Conservation (phyloP, 2,113 vertebrate genomes). For the Lethenteron reissneri region DNA sequence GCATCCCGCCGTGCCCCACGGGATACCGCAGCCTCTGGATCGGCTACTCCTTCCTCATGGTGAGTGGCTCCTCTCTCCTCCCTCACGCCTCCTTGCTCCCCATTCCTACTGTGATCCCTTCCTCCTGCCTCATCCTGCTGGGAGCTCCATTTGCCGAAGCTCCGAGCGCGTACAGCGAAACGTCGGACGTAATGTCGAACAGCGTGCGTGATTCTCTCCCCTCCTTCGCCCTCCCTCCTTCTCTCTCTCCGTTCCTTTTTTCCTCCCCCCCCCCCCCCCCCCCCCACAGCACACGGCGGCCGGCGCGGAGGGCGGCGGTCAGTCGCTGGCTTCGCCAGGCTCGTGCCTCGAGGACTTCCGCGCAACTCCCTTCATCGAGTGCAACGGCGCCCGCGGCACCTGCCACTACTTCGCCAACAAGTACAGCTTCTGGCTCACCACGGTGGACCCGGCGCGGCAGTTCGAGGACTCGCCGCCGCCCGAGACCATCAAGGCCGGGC, state of each 20-base stretch:
- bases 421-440: slow-evolving; percentile 90
- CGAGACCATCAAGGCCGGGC: slow-evolving; percentile 77
- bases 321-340: slow-evolving; percentile 76
- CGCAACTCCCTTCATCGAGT: slow-evolving; percentile 80
- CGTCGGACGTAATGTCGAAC: too few relatives aligned
- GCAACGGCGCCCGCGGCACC: slow-evolving; percentile 68
- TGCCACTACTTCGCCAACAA: slow-evolving; percentile 95
- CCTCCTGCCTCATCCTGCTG: too few relatives aligned
- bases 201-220: too few relatives aligned
- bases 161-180: too few relatives aligned
- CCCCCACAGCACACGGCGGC: slow-evolving; percentile 64
- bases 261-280: neutral
- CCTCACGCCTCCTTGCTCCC: too few relatives aligned
- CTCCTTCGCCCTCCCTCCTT: too few relatives aligned
- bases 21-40: slow-evolving; percentile 97
- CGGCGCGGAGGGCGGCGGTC: slow-evolving; percentile 75
- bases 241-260: too few relatives aligned
- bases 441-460: slow-evolving; percentile 25
- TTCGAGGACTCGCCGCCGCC: slow-evolving; percentile 43
- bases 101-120: too few relatives aligned
- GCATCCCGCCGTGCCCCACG: slow-evolving; percentile 62
- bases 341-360: slow-evolving; percentile 95
- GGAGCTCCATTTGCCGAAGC: too few relatives aligned
- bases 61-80: slow-evolving; percentile 16
- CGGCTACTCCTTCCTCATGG: slow-evolving; percentile 94